Conservation (phyloP, 2,113 vertebrate genomes). For the Nasalis larvatus region DNA sequence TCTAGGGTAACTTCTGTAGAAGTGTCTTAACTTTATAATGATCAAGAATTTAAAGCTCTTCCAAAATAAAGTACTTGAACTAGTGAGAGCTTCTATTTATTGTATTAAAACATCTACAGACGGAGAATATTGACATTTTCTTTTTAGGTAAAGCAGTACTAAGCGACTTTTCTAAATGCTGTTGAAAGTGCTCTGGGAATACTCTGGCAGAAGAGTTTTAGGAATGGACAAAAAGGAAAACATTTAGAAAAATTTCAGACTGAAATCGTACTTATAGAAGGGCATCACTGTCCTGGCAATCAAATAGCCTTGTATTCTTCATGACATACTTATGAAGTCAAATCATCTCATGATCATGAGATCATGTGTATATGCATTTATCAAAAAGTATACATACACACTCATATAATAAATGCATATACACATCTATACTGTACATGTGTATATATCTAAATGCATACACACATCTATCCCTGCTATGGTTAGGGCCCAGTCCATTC, state of each 20-base stretch:
- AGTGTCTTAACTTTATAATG: neutral
- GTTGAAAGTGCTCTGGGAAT: neutral
- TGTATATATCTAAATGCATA: neutral
- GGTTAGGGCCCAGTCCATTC: neutral
- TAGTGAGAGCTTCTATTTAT: neutral
- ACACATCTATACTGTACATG: neutral
- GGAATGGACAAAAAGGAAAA: neutral
- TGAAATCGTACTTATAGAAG: neutral
- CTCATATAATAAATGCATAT: neutral
- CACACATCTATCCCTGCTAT: neutral
- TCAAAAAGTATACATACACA: neutral
- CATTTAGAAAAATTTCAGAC: neutral
- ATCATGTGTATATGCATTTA: too few relatives aligned
- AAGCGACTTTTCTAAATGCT: neutral
- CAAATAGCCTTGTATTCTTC: neutral
- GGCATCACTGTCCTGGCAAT: neutral
- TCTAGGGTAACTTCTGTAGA: neutral
- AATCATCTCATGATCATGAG: neutral
- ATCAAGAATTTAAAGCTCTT: neutral
- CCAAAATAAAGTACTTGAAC: slow-evolving; percentile 21
- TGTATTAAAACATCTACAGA: neutral
- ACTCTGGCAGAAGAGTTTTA: neutral
- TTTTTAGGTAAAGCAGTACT: neutral
- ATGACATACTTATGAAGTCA: neutral
- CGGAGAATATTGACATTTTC: neutral